A percentile compares a stretch with the other conserved stretches of the same genome.
Evolutionary conservation across 2,888 invertebrate genomes (phyloP).

Genomic region (Tipula lateralis): DNA sequence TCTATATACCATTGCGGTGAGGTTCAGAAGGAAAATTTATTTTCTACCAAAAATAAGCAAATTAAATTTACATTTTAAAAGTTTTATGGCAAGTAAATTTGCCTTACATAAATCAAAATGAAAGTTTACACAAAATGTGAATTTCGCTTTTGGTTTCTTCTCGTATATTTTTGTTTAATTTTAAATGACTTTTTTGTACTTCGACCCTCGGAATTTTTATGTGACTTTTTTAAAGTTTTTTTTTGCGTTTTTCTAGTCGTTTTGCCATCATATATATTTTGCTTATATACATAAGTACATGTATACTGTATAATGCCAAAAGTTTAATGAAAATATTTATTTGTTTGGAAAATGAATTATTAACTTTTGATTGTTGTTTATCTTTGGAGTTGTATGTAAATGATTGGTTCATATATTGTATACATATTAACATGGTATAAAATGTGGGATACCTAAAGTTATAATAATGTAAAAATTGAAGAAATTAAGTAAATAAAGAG

Average conservation of each 20-base stretch:
- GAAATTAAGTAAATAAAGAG: too few species aligned
- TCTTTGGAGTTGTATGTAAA: background rate
- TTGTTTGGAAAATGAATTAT: conserved; percentile 11
- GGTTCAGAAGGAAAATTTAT: background rate
- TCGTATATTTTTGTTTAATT: background rate
- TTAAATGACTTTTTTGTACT: conserved; percentile 19
- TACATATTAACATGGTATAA: background rate
- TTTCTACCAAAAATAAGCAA: background rate
- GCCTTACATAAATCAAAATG: background rate
- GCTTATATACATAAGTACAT: too few species aligned
- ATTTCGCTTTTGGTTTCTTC: background rate
- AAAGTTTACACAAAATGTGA: background rate
- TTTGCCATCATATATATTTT: background rate
- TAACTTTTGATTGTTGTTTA: background rate
- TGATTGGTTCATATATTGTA: background rate
- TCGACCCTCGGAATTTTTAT: conserved; percentile 1
- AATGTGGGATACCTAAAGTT: too few species aligned
- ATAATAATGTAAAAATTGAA: too few species aligned
- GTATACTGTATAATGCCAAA: too few species aligned
- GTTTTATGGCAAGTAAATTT: conserved; percentile 12
- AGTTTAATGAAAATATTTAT: background rate
- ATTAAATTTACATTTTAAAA: conserved; percentile 11
- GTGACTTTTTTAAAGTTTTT: background rate
- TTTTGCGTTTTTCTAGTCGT: background rate
- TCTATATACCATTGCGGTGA: background rate